Evolutionary conservation across 2,113 vertebrate species (phyloP), one percentile per base, ranked within the genome.

Genomic region (Diadophis punctatus): DNA sequence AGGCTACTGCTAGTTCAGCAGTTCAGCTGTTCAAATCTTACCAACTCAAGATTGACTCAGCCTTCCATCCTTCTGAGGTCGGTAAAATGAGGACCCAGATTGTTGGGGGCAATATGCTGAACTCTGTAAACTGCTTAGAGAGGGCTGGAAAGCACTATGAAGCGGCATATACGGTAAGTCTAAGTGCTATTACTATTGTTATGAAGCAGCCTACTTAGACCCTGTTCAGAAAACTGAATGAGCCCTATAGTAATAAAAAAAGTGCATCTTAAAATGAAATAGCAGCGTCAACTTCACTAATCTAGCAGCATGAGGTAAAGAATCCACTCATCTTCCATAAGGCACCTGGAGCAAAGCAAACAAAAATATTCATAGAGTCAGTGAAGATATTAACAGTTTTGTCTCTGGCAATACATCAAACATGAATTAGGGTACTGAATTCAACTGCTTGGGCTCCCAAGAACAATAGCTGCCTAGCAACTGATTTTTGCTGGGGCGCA

Each of bases 241-340:
- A 12, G 5, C n/a, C n/a, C n/a, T 34, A 12, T 74, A 16, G 63
- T 74, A 34, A 7, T 74, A 74, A 34, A 74, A 74, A 4, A 68
- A n/a, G 30, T 0, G 12, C 63, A 34, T 74, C 63, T 2, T 12
- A 68, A 68, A 68, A 30, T 74, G 63, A 74, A 34, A n/a, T n/a
- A 74, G 60, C 1, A 0, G 0, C 4, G 5, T 58, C 18, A n/a
- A n/a, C n/a, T n/a, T n/a, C n/a, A n/a, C n/a, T n/a, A n/a, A 68
- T 68, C 60, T 63, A 27, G 60, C 27, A 30, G 63, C 63, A n/a
- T 74, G 14, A 68, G 4, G 30, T 34, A 30, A 68, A n/a, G 11
- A 68, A 68, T n/a, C 60, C 30, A 34, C 12, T 68, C 30, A 30
- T 30, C 63, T 68, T n/a, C 63, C 63, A 34, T 68, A 16, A 68